Evolutionary conservation across 2,113 vertebrate genomes (phyloP).

Genomic region (Martes martes): DNA sequence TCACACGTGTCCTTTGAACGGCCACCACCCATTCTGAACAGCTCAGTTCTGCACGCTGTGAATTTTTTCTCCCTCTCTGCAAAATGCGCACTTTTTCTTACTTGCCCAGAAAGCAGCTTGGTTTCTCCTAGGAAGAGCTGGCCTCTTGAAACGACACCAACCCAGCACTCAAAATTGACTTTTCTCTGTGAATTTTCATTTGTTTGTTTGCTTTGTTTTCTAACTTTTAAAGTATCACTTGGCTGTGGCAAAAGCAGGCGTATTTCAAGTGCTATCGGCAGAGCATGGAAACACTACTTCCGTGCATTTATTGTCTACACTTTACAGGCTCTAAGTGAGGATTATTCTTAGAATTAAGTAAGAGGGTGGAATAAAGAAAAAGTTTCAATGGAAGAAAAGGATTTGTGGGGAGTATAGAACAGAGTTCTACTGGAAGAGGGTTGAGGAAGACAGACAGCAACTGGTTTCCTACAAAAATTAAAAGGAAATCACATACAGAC

Average conservation of each 20-base stretch:
- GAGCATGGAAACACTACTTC: neutral
- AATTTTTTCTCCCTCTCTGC: neutral
- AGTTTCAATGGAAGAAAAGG: neutral
- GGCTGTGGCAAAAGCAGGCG: neutral
- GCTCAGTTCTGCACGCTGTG: neutral
- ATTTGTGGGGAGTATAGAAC: neutral
- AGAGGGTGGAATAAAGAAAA: neutral
- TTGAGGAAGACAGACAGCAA: constrained; percentile 25
- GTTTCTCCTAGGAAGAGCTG: neutral
- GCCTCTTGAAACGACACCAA: neutral
- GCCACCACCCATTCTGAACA: too few relatives aligned
- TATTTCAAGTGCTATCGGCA: neutral
- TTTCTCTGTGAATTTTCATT: neutral
- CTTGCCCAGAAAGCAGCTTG: neutral
- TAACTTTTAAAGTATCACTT: neutral
- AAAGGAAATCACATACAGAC: neutral
- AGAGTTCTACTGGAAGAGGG: neutral
- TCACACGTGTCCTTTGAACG: neutral
- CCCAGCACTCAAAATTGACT: neutral
- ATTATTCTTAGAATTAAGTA: neutral
- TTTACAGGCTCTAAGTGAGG: neutral
- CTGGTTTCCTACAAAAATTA: neutral
- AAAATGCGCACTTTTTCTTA: neutral
- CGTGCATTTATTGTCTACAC: neutral
- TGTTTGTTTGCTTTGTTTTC: constrained; percentile 2